Evolutionary conservation across 2,113 vertebrate genomes (phyloP).

Genomic region (Phrynosoma platyrhinos): DNA sequence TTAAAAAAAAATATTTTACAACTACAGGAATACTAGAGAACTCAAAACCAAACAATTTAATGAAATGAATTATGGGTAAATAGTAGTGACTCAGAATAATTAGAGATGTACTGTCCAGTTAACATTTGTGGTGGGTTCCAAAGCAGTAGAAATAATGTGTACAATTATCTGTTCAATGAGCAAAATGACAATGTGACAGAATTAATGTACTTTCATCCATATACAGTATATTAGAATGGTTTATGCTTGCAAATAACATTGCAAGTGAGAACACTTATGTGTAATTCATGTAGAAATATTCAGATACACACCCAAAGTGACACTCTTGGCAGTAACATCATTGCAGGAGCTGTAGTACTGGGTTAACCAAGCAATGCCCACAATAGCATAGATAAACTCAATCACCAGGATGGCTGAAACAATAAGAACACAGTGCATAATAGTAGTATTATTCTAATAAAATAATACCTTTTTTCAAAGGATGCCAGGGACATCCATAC

Average conservation of each 20-base stretch:
- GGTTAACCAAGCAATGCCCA: constrained; percentile 96
- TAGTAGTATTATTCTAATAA: neutral
- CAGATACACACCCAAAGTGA: constrained; percentile 89
- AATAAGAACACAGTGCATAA: constrained; percentile 36
- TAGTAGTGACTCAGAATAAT: constrained; percentile 12
- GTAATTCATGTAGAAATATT: neutral
- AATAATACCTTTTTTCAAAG: neutral
- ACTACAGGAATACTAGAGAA: neutral
- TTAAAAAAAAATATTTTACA: constrained; percentile 4
- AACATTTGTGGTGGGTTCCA: neutral
- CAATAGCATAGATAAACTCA: constrained; percentile 95
- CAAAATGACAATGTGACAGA: neutral
- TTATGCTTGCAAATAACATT: neutral
- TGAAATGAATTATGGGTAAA: constrained; percentile 36
- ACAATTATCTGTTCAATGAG: constrained; percentile 2
- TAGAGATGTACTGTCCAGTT: neutral
- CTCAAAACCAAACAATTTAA: neutral
- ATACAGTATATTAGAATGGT: neutral
- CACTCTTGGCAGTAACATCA: constrained; percentile 95
- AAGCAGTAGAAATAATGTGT: neutral
- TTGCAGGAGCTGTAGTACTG: constrained; percentile 97
- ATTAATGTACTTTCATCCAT: neutral
- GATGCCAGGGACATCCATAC: neutral
- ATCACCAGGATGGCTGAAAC: constrained; percentile 93
- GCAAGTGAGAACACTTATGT: neutral